Conservation (phyloP, 1,140 invertebrate genomes). For the Ooceraea biroi region DNA sequence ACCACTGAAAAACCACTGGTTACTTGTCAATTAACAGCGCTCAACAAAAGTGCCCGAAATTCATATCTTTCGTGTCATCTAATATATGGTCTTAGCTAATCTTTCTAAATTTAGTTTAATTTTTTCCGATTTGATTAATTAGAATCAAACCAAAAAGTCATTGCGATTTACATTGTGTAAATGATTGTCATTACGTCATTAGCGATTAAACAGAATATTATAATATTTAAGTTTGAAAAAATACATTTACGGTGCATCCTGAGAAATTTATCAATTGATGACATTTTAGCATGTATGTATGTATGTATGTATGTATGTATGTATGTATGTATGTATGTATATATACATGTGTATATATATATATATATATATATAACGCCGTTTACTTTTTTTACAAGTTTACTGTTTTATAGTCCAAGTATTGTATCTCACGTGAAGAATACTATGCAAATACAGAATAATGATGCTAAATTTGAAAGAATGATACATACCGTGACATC, state of each 20-base stretch:
- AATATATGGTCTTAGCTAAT: slow-evolving; percentile 5
- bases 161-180: slow-evolving; percentile 43
- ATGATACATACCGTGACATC: neutral
- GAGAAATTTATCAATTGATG: slow-evolving; percentile 75
- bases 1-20: neutral
- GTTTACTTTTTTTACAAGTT: too few species aligned
- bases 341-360: slow-evolving; percentile 69
- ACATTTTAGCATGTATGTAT: slow-evolving; percentile 81
- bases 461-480: slow-evolving; percentile 36
- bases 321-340: slow-evolving; percentile 67
- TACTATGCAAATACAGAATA: slow-evolving; percentile 51
- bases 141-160: slow-evolving; percentile 24
- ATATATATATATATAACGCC: slow-evolving; percentile 48
- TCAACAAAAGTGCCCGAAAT: neutral
- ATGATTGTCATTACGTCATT: slow-evolving; percentile 1
- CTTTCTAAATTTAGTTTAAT: slow-evolving; percentile 45
- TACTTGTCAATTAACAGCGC: neutral
- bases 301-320: slow-evolving; percentile 70
- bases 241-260: neutral
- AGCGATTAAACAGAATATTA: slow-evolving; percentile 15
- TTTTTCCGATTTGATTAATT: slow-evolving; percentile 28
- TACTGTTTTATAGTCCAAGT: too few species aligned
- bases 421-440: slow-evolving; percentile 62
- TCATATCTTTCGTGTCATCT: slow-evolving; percentile 36
- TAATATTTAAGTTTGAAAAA: slow-evolving; percentile 20